Conservation (phyloP, 2,888 invertebrate species). For the Hydrotaea diabolus region DNA sequence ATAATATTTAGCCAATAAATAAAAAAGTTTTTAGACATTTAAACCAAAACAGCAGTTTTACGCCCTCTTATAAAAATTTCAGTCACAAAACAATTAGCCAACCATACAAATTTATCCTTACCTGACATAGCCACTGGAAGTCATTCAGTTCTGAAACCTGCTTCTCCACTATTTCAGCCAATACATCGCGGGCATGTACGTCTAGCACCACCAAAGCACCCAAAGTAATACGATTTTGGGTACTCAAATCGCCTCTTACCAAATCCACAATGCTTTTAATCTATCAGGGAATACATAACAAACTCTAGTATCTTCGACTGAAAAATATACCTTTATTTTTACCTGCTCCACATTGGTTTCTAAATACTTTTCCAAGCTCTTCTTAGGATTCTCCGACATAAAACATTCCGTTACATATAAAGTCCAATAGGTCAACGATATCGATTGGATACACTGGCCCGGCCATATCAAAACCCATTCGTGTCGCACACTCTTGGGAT, state of each 20-base stretch:
- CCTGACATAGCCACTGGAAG: constrained; percentile 94
- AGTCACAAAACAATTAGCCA: too few species aligned
- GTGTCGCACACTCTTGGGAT: constrained; percentile 84
- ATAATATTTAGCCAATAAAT: too few species aligned
- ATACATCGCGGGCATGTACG: constrained; percentile 95
- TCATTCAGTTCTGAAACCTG: constrained; percentile 88
- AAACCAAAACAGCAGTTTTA: too few species aligned
- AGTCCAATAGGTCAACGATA: constrained; percentile 95
- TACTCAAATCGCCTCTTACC: constrained; percentile 91
- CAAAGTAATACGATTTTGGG: constrained; percentile 93
- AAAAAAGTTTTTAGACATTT: too few species aligned
- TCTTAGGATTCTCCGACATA: constrained; percentile 81
- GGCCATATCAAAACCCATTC: constrained; percentile 96
- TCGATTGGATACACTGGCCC: constrained; percentile 93
- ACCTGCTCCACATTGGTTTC: constrained; percentile 86
- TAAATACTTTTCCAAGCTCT: constrained; percentile 85
- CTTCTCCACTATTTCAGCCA: constrained; percentile 85
- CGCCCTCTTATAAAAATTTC: too few species aligned
- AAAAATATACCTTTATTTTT: not conserved
- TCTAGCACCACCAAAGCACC: constrained; percentile 95
- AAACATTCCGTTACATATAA: constrained; percentile 92
- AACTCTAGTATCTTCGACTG: not conserved
- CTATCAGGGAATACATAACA: constrained; percentile 50
- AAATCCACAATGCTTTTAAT: constrained; percentile 91
- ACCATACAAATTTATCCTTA: constrained; percentile 18